Conservation (phyloP, 2,888 invertebrate species). For the Xylocampa areola region DNA sequence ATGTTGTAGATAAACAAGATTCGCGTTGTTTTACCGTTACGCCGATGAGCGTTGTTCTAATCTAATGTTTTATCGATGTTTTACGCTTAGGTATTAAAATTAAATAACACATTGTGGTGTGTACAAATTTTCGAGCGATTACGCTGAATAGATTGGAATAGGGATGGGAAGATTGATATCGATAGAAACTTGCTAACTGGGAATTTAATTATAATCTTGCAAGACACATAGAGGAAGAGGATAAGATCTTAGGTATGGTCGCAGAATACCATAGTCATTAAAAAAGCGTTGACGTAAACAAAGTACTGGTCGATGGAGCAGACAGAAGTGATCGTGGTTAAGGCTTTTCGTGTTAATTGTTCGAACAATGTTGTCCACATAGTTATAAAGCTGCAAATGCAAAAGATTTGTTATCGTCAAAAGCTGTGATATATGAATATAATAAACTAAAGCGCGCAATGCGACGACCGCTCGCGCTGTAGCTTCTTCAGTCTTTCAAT, state of each 20-base stretch:
- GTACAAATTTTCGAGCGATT: constrained; percentile 88
- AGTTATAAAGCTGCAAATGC: constrained; percentile 86
- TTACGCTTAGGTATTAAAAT: constrained; percentile 83
- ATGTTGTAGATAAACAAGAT: constrained; percentile 60
- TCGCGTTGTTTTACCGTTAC: constrained; percentile 62
- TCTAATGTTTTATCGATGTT: constrained; percentile 83
- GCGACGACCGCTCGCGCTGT: constrained; percentile 78
- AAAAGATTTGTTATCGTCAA: constrained; percentile 90
- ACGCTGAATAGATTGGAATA: constrained; percentile 46
- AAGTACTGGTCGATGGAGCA: constrained; percentile 33
- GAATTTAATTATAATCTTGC: constrained; percentile 4
- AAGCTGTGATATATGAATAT: constrained; percentile 89
- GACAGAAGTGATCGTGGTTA: constrained; percentile 20
- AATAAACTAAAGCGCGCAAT: constrained; percentile 81
- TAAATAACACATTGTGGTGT: constrained; percentile 78
- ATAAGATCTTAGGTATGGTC: constrained; percentile 6
- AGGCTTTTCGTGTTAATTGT: constrained; percentile 77
- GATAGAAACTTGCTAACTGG: constrained; percentile 14
- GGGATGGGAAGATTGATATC: constrained; percentile 35
- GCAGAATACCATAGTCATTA: constrained; percentile 14
- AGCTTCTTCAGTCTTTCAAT: constrained; percentile 73
- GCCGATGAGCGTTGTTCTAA: constrained; percentile 75
- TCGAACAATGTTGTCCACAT: constrained; percentile 86
- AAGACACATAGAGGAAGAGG: constrained; percentile 6
- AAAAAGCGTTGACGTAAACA: constrained; percentile 41